These are phyloP conservation scores for Blera fallax DNA, from an alignment of 2,888 invertebrate genomes.

Conservation along the genomic window DNA sequence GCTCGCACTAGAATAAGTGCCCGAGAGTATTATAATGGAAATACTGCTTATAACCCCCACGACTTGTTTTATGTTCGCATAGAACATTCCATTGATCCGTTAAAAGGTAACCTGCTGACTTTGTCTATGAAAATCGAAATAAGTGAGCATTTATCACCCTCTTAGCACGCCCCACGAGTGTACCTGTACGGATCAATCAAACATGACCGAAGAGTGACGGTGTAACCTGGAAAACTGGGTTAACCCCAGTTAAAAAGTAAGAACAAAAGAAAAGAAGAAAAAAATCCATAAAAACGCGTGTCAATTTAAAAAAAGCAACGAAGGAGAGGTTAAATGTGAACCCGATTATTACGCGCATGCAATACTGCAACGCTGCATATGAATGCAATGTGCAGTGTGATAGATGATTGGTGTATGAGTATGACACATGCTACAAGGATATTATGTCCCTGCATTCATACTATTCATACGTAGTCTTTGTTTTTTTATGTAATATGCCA, in stretches of 20 bases:
- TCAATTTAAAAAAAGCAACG: conserved; percentile 34
- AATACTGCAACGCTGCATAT: conserved; percentile 21
- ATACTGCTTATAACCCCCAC: conserved; percentile 2
- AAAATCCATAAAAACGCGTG: conserved; percentile 49
- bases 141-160: conserved; percentile 38
- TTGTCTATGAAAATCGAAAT: conserved; percentile 8
- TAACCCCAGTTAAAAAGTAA: conserved; percentile 30
- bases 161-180: neutral
- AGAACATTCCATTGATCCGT: conserved; percentile 26
- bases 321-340: conserved; percentile 41
- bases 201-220: neutral
- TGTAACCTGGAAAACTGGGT: conserved; percentile 57
- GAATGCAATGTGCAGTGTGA: conserved; percentile 4
- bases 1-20: conserved; percentile 38
- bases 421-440: conserved; percentile 2
- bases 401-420: conserved; percentile 1
- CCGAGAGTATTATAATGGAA: conserved; percentile 19
- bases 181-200: conserved; percentile 48
- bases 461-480: conserved; percentile 1
- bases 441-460: conserved; percentile 16
- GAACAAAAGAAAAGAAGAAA: neutral
- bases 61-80: conserved; percentile 6
- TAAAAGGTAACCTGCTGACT: conserved; percentile 45
- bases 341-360: conserved; percentile 55
- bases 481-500: neutral